Evolutionary conservation across 2,888 invertebrate species (phyloP).

Genomic region (Eulithis prunata): DNA sequence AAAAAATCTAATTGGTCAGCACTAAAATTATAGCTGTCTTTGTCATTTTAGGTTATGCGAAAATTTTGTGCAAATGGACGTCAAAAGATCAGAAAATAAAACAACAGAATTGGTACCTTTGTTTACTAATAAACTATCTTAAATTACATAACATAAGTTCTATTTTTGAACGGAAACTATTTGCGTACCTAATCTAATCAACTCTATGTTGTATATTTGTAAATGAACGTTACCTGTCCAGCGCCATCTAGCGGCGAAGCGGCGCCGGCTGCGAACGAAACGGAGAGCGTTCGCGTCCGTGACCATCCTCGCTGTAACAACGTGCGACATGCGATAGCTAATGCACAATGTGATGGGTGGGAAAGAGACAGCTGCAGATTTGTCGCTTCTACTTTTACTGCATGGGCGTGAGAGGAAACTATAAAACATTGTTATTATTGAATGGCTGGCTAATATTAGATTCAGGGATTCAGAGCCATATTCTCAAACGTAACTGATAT

Average conservation of each 20-base stretch:
- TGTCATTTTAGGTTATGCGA: too few species aligned
- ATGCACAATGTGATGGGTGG: conserved; percentile 41
- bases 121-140: neutral
- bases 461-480: neutral
- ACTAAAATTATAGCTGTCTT: too few species aligned
- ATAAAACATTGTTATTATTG: neutral
- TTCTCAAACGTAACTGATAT: neutral
- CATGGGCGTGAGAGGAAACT: neutral
- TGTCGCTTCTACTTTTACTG: conserved; percentile 8
- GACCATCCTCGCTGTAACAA: conserved; percentile 92
- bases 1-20: too few species aligned
- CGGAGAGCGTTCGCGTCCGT: conserved; percentile 94
- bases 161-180: neutral
- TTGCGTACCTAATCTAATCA: too few species aligned
- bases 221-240: conserved; percentile 73
- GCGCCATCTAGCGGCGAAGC: conserved; percentile 92
- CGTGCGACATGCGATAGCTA: conserved; percentile 67
- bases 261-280: conserved; percentile 92
- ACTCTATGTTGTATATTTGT: neutral
- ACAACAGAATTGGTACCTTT: too few species aligned
- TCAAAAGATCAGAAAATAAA: too few species aligned
- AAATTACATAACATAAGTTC: neutral
- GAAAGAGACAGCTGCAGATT: conserved; percentile 23
- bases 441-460: neutral
- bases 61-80: too few species aligned